Base-by-base conservation (phyloP, 1,140 invertebrate species). In the Trichonephila clavata region DNA sequence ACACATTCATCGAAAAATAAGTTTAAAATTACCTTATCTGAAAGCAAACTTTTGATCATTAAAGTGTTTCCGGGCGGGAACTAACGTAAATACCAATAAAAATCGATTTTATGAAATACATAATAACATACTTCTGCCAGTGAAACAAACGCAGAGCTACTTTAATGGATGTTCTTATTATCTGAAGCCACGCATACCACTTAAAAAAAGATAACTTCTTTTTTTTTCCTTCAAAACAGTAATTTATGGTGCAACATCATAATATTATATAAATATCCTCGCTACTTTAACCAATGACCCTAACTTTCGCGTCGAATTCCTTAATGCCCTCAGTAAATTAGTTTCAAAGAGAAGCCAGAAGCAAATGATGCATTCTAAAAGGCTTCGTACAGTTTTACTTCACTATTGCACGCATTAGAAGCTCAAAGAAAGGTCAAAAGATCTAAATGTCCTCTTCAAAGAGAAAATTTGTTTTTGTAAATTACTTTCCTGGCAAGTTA, bases 281-380 rank as follows among this genome's bases (percentile, higher is more conserved):
- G 10, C 27, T 77, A 18, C 27, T 32, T 39, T 77, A 16, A 77
- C 68, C 27, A 14, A 32, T 32, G 68, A 32, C 68, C 68, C 24
- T 27, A 27, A 77, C 68, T 77, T 32, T 10, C 24, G 68, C 13
- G 24, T 77, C 68, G 14, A 77, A 77, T 77, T 77, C 65, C 24
- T 77, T 32, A 77, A 77, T 27, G 16, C 24, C 7, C n/a, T n/a
- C n/a, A 39, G 27, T 39, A 39, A 77, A 18, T n/a, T 68, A 24
- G 65, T 21, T 77, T 27, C 24, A 77, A 77, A 77, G 71, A 77
- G 71, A 77, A 77, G 32, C 27, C 65, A 68, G 13, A 68, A n/a
- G 65, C n/a, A 77, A 77, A 27, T 77, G 13, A 77, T 77, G 7
- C 16, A 32, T 77, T 77, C 61, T 77, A 4, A 77, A 16, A 77